Conservation (phyloP, 37 sponge, comb jelly and placozoan genomes). For the Amphimedon queenslandica region DNA sequence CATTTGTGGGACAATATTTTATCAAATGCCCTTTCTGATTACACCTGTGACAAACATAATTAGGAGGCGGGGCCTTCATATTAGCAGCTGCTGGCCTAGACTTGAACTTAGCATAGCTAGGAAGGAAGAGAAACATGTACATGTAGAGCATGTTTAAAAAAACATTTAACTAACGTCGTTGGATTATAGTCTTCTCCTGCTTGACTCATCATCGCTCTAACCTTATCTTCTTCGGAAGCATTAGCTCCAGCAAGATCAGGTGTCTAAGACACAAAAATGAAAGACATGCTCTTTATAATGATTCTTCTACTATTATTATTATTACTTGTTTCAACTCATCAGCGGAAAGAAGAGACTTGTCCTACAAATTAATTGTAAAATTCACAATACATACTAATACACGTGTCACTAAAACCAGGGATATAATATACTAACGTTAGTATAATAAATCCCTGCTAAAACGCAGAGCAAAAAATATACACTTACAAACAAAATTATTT, state of each 20-base stretch:
- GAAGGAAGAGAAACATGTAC: neutral
- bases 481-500: too few relatives aligned
- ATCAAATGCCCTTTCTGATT: conserved; percentile 85
- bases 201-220: conserved; percentile 87
- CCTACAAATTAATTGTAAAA: too few relatives aligned
- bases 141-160: neutral
- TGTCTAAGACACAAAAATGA: conserved; percentile 33
- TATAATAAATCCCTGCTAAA: too few relatives aligned
- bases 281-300: too few relatives aligned
- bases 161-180: conserved; percentile 38
- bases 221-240: conserved; percentile 88
- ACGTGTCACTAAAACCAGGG: too few relatives aligned
- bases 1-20: conserved; percentile 84
- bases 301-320: too few relatives aligned
- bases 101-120: conserved; percentile 29
- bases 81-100: conserved; percentile 7
- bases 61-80: conserved; percentile 58
- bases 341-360: too few relatives aligned
- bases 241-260: conserved; percentile 66
- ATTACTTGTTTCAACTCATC: too few relatives aligned
- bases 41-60: conserved; percentile 86
- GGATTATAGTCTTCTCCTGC: conserved; percentile 62
- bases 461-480: too few relatives aligned
- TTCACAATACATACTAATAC: too few relatives aligned
- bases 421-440: too few relatives aligned